Base-by-base conservation (phyloP, 2,888 invertebrate genomes). In the Polia nebulosa region DNA sequence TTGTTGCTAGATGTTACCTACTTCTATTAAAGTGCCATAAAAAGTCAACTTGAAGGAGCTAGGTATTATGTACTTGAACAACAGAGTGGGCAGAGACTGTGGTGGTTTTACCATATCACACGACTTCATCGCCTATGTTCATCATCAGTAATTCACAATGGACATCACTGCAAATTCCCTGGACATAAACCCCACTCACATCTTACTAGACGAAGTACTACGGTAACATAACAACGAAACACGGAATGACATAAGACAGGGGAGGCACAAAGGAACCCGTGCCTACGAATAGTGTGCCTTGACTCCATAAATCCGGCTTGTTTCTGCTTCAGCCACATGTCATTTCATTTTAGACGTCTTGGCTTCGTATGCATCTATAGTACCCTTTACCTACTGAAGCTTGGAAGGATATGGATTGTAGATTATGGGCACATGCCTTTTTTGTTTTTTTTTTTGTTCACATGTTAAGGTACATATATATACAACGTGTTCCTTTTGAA, bases 271-370 rank as follows among this genome's bases (percentile, higher is more conserved):
- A 80, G 76, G 51, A 32, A 29, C 39, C 59, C 32, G n/a, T 25
- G 39, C 45, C 45, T n/a, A n/a, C 49, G 45, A 51, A 41, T 15
- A 39, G 25, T 32, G 29, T 36, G 39, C 13, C 32, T 34, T 15
- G 52, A 41, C 34, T 71, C 59, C 51, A 53, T 79, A 64, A 79
- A 49, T 44, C 75, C 53, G 15, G 59, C 34, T 44, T n/a, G 56
- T 49, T 39, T 44, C n/a, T 47, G 59, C 49, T 34, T 39, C 29
- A 56, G 67, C 47, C 20, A 49, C 76, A 53, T 44, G 60, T 61
- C 76, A 76, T 76, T 80, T 75, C 52, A 68, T 57, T 55, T 45
- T n/a, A 60, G 27, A 68, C 27, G 57, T 55, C 69, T 58, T 76
- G 53, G 25, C 39, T 56, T 34, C 25, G 29, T 29, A 36, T 56